Conservation (phyloP, 2,888 invertebrate genomes). For the Trachelus tabidus region DNA sequence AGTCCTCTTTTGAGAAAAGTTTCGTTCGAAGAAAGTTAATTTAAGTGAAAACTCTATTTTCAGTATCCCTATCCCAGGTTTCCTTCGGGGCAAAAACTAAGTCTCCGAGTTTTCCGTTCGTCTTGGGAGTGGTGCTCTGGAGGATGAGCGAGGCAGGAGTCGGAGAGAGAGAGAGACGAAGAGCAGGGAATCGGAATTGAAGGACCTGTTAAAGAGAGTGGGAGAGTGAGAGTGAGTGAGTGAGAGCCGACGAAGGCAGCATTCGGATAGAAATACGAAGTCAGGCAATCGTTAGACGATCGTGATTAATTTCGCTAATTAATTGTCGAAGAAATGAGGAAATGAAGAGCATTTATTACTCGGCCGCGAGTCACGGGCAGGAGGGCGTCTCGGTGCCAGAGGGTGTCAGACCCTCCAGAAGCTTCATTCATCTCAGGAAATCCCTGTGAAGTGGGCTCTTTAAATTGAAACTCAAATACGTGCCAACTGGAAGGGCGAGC, state of each 20-base stretch:
- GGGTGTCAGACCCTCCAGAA: constrained; percentile 9
- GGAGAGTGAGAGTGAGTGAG: background rate
- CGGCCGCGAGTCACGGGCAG: constrained; percentile 3
- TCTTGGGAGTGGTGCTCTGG: background rate
- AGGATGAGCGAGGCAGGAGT: background rate
- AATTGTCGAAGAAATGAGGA: constrained; percentile 25
- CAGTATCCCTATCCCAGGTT: constrained; percentile 29
- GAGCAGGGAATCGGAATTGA: background rate
- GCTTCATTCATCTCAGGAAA: constrained; percentile 33
- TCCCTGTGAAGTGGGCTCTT: constrained; percentile 29
- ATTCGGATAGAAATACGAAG: background rate
- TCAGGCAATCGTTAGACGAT: constrained; percentile 14
- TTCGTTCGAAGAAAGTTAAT: constrained; percentile 34
- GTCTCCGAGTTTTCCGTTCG: constrained; percentile 7
- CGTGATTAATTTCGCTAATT: constrained; percentile 30
- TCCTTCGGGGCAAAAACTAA: constrained; percentile 14
- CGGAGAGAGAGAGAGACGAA: background rate
- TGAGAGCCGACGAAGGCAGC: background rate
- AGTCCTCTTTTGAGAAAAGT: constrained; percentile 21
- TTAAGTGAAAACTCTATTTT: constrained; percentile 43
- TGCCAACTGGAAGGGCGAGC: background rate
- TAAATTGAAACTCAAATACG: constrained; percentile 39
- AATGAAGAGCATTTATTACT: constrained; percentile 30
- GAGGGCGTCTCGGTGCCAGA: background rate
- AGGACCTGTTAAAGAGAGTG: background rate